phyloP scores from a whole-genome alignment of 1,140 invertebrate species.

The Drosophila prosaltans region DNA sequence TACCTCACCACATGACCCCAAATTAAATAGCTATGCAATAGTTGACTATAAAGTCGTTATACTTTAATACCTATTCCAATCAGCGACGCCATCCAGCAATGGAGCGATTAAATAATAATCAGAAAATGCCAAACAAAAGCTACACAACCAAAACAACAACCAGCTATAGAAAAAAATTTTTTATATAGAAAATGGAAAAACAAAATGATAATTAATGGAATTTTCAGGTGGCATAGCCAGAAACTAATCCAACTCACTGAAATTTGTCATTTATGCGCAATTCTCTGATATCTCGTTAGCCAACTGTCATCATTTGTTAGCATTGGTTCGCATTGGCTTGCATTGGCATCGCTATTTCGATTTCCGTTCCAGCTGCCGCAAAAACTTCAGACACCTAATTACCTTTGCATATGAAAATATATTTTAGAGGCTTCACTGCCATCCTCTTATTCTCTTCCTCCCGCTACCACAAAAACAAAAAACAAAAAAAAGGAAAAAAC shows the following conservation, averaged over 20 bases:
- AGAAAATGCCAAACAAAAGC: slow-evolving; percentile 25
- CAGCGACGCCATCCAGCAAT: slow-evolving; percentile 42
- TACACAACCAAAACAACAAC: neutral
- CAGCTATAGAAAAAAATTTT: neutral
- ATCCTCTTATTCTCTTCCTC: slow-evolving; percentile 16
- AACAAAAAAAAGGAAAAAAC: neutral
- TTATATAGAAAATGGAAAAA: neutral
- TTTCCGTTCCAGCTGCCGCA: slow-evolving; percentile 65
- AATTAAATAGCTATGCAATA: slow-evolving; percentile 52
- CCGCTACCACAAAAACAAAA: neutral
- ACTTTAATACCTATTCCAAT: slow-evolving; percentile 44
- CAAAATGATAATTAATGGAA: slow-evolving; percentile 72
- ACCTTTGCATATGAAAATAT: slow-evolving; percentile 73
- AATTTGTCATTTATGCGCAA: slow-evolving; percentile 62
- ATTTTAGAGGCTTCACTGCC: slow-evolving; percentile 68
- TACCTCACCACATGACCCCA: slow-evolving; percentile 49
- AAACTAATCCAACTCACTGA: slow-evolving; percentile 59
- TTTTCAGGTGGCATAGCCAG: slow-evolving; percentile 49
- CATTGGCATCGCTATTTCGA: slow-evolving; percentile 19
- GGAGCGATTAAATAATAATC: slow-evolving; percentile 63
- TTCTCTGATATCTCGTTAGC: slow-evolving; percentile 68
- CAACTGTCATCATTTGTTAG: slow-evolving; percentile 78
- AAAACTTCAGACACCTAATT: slow-evolving; percentile 71
- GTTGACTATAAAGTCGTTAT: slow-evolving; percentile 19
- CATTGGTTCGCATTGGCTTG: slow-evolving; percentile 55